Conservation (phyloP, 35 echinoderm and acorn worm genomes). For the Heliocidaris tuberculata region DNA sequence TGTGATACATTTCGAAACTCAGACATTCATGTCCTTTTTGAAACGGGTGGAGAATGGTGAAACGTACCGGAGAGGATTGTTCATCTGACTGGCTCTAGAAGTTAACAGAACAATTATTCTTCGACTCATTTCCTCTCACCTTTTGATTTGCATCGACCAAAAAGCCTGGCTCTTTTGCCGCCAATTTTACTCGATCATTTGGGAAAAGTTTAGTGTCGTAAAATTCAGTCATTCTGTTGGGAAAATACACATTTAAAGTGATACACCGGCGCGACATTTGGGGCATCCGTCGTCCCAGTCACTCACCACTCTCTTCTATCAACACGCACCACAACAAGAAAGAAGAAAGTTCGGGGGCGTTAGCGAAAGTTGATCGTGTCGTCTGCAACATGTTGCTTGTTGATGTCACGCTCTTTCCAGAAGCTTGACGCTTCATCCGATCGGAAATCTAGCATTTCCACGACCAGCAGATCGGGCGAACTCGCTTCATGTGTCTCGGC, state of each 20-base stretch:
- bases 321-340: background rate
- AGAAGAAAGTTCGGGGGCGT: background rate
- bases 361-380: constrained; percentile 2
- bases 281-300: background rate
- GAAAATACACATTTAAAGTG: background rate
- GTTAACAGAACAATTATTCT: background rate
- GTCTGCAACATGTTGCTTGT: constrained; percentile 14
- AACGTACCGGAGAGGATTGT: background rate
- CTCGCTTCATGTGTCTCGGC: background rate
- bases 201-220: background rate
- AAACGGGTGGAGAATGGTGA: background rate
- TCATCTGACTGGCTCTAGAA: background rate
- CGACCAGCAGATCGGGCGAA: background rate
- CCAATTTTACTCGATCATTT: background rate
- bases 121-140: background rate
- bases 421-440: constrained; percentile 4
- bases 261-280: background rate
- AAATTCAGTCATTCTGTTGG: background rate
- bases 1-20: background rate
- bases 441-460: constrained; percentile 23
- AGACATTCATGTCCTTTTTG: background rate
- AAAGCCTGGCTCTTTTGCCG: background rate
- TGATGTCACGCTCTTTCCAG: constrained; percentile 27
- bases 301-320: constrained; percentile 14
- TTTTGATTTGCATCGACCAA: background rate